Base-by-base conservation (phyloP, 2,113 vertebrate species). In the Galbula dea region DNA sequence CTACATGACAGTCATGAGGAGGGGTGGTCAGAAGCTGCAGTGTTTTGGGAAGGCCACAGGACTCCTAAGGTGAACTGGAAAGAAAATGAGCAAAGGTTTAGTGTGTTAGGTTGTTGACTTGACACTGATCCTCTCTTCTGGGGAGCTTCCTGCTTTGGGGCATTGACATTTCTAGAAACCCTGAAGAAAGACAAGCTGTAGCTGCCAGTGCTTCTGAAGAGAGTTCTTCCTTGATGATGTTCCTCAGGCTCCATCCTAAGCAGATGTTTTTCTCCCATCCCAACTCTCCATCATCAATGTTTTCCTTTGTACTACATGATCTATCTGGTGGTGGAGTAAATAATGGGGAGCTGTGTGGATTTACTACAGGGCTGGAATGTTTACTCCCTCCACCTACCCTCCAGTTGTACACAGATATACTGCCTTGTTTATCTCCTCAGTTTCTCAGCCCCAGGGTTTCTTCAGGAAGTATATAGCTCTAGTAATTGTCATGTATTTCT, bases 361-460 rank as follows among this genome's bases (percentile, higher is more conserved):
- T 87, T 91, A 85, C 84, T 89, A n/a, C 62, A 41, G 80, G 37
- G 62, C 51, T 69, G 39, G 69, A 89, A 88, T 67, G 55, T 91
- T 92, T 92, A 87, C 59, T 94, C 27, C 59, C 26, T 62, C 91
- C 75, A 43, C 51, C 89, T 93, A 80, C 92, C 82, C 37, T 76
- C 43, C 51, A 67, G 55, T 92, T 80, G 43, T 80, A 85, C 67
- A 77, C 27, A 89, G 75, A 93, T 95, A 90, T 89, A 96, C 82
- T 91, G 59, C 81, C 72, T 92, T 94, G 84, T 94, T 94, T 95
- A 84, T 84, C 55, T 85, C 41, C 36, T 65, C 49, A 74, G 7
- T 59, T 94, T 86, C 91, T 90, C 95, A 67, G 55, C 39, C 29
- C 71, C 51, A 48, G 59, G 51, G 84, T 89, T 92, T 80, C 85